A percentile compares a stretch with the other conserved stretches of the same genome.
phyloP scores from a whole-genome alignment of 2,888 invertebrate species.

The Pantelozetes paolii region DNA sequence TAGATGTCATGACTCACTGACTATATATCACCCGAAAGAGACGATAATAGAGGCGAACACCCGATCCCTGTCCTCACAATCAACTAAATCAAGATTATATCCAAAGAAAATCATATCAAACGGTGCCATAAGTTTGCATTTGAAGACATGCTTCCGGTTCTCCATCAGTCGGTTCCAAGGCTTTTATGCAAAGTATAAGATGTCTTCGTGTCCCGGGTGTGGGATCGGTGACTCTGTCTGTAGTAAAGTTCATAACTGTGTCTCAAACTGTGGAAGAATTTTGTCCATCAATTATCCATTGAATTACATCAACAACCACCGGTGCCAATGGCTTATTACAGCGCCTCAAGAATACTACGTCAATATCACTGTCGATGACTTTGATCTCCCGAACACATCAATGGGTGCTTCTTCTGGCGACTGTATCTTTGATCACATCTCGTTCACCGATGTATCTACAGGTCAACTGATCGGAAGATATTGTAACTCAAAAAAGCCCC shows the following conservation, averaged over 20 bases:
- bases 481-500: constrained; percentile 49
- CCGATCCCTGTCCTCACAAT: neutral
- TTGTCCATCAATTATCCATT: constrained; percentile 49
- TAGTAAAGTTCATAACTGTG: constrained; percentile 46
- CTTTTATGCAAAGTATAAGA: constrained; percentile 48
- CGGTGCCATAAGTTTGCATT: constrained; percentile 47
- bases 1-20: constrained; percentile 38
- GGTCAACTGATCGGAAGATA: constrained; percentile 49
- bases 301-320: constrained; percentile 49
- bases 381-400: constrained; percentile 48
- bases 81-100: constrained; percentile 41
- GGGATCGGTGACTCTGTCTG: constrained; percentile 49
- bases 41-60: constrained; percentile 31
- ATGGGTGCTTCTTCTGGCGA: neutral
- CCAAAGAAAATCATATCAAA: constrained; percentile 49
- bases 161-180: constrained; percentile 49
- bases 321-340: constrained; percentile 49
- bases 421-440: constrained; percentile 49
- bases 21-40: constrained; percentile 37
- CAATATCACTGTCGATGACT: constrained; percentile 49
- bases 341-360: constrained; percentile 49
- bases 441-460: constrained; percentile 48
- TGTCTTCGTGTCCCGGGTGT: constrained; percentile 49
- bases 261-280: constrained; percentile 48
- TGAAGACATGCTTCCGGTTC: constrained; percentile 49